These are phyloP conservation scores for Cremastinae sp. DNA, from an alignment of 2,888 invertebrate genomes.

Conservation along the genomic window DNA sequence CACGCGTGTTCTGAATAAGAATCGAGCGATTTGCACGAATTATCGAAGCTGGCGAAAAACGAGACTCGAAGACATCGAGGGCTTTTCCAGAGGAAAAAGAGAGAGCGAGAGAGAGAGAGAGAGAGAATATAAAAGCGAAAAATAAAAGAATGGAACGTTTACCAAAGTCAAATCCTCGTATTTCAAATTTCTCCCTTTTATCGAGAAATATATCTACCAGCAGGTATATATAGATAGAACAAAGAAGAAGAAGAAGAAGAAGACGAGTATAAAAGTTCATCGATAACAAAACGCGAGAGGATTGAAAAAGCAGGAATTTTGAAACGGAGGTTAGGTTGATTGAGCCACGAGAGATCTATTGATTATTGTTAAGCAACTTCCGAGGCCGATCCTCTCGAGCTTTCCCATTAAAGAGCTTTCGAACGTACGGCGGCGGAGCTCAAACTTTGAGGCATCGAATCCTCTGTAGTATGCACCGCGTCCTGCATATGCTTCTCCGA, in stretches of 20 bases:
- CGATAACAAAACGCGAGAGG: neutral
- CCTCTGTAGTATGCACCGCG: too few species aligned
- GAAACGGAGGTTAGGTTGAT: constrained; percentile 19
- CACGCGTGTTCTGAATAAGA: constrained; percentile 72
- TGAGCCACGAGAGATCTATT: constrained; percentile 26
- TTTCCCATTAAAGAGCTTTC: constrained; percentile 55
- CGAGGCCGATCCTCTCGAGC: constrained; percentile 9
- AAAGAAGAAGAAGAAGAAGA: too few species aligned
- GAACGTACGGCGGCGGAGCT: constrained; percentile 42
- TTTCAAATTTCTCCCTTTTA: constrained; percentile 6
- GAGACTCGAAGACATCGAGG: constrained; percentile 45
- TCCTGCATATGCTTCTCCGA: neutral
- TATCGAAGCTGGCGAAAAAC: constrained; percentile 52
- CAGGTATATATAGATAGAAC: too few species aligned
- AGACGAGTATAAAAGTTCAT: too few species aligned
- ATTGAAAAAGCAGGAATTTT: constrained; percentile 18
- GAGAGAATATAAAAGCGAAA: neutral
- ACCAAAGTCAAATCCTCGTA: neutral
- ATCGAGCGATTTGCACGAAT: constrained; percentile 71
- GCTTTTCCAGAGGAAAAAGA: neutral
- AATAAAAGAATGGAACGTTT: neutral
- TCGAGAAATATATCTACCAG: neutral
- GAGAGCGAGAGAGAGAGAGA: neutral
- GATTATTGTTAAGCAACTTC: constrained; percentile 42
- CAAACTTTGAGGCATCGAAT: constrained; percentile 28